Evolutionary conservation across 1,140 invertebrate genomes (phyloP).

Genomic region (Andrena cerasifolii): DNA sequence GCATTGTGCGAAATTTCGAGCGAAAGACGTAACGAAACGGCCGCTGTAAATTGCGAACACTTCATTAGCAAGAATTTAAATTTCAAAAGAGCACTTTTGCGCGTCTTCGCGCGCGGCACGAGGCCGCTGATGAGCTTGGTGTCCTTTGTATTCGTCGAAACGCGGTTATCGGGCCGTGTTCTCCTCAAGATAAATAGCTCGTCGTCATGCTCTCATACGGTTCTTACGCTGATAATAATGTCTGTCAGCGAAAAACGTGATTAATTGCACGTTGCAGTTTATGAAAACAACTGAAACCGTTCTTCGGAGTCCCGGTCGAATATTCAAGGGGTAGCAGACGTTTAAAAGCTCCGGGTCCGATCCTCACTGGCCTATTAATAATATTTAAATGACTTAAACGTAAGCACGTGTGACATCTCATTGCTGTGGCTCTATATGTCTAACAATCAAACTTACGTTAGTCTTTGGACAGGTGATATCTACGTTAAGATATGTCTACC

Average conservation of each 20-base stretch:
- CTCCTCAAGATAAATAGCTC: constrained; percentile 16
- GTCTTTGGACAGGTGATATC: too few species aligned
- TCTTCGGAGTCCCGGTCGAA: too few species aligned
- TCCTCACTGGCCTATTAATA: too few species aligned
- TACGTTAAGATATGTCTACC: too few species aligned
- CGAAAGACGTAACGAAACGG: constrained; percentile 21
- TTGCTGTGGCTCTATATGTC: too few species aligned
- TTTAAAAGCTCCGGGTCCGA: too few species aligned
- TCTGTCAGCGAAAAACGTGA: not conserved
- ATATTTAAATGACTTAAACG: too few species aligned
- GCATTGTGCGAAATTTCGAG: constrained; percentile 35
- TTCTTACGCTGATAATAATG: not conserved
- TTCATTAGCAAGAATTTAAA: constrained; percentile 53
- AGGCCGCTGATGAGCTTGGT: constrained; percentile 28
- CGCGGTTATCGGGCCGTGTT: constrained; percentile 17
- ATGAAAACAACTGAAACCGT: too few species aligned
- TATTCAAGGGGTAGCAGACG: too few species aligned
- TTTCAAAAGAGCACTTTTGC: constrained; percentile 47
- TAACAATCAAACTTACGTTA: too few species aligned
- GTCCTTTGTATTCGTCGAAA: constrained; percentile 24
- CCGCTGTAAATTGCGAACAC: constrained; percentile 41
- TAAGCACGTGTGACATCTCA: too few species aligned
- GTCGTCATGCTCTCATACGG: not conserved
- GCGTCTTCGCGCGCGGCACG: constrained; percentile 1
- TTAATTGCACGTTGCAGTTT: too few species aligned